Conservation (phyloP, 2,888 invertebrate genomes). For the Gerris lacustris region DNA sequence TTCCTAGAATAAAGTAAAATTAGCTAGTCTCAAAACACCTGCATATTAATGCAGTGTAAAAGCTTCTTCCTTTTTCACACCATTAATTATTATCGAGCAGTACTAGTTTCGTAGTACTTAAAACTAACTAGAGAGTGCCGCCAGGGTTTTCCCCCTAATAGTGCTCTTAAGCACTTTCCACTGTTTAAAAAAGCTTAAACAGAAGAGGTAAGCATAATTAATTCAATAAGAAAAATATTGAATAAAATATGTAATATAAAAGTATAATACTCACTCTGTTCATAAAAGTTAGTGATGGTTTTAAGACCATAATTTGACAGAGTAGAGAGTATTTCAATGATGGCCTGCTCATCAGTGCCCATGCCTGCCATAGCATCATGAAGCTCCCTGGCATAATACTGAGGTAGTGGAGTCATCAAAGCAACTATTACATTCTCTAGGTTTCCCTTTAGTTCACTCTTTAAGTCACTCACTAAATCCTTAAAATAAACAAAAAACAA, state of each 20-base stretch:
- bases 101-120: no score
- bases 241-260: conserved; percentile 4
- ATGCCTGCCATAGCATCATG: conserved; percentile 75
- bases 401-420: conserved; percentile 76
- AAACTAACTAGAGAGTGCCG: no score
- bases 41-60: no score
- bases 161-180: no score
- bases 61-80: no score
- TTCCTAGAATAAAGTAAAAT: no score
- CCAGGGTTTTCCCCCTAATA: no score
- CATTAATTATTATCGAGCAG: no score
- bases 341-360: conserved; percentile 80
- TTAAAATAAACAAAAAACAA: conserved; percentile 33
- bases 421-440: conserved; percentile 83
- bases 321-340: conserved; percentile 86
- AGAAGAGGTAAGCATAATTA: no score
- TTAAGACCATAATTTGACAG: conserved; percentile 79
- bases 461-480: conserved; percentile 69
- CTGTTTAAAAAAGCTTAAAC: no score
- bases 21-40: no score
- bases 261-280: conserved; percentile 49
- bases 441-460: conserved; percentile 78
- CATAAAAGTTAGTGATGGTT: conserved; percentile 72
- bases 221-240: no score
- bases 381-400: conserved; percentile 82